These are phyloP conservation scores for Dorcus parallelipipedus DNA, from an alignment of 2,888 invertebrate genomes.

Conservation along the genomic window DNA sequence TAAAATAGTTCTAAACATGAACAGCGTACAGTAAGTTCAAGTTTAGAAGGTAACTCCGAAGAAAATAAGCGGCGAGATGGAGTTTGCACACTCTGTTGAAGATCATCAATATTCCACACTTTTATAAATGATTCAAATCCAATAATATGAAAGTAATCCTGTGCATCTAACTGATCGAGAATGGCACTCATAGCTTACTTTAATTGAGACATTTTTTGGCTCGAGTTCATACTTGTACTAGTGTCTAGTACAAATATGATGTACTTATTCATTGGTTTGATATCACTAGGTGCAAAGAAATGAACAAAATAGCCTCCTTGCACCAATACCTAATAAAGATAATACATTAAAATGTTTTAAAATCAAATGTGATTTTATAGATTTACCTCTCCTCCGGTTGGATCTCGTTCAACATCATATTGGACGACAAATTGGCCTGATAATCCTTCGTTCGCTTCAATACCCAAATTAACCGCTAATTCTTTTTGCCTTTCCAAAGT, in stretches of 20 bases:
- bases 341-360: background rate
- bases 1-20: background rate
- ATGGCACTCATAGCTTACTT: constrained; percentile 67
- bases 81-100: no score
- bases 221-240: constrained; percentile 68
- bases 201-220: constrained; percentile 62
- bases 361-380: background rate
- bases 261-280: constrained; percentile 61
- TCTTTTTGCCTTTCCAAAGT: constrained; percentile 57
- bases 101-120: constrained; percentile 58
- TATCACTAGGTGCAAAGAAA: constrained; percentile 64
- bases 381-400: constrained; percentile 56
- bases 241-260: constrained; percentile 74
- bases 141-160: constrained; percentile 67
- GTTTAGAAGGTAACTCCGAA: no score
- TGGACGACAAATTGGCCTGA: constrained; percentile 66
- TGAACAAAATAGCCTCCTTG: constrained; percentile 74
- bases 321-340: constrained; percentile 52
- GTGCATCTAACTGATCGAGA: constrained; percentile 57
- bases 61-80: background rate
- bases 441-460: constrained; percentile 49
- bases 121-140: constrained; percentile 58
- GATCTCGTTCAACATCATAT: constrained; percentile 63
- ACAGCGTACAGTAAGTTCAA: background rate
- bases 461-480: constrained; percentile 46